Percentiles rank a stretch among this genome's conserved stretches.
phyloP scores from a whole-genome alignment of 2,797 vertebrate species.

The Galaxias olidus region DNA sequence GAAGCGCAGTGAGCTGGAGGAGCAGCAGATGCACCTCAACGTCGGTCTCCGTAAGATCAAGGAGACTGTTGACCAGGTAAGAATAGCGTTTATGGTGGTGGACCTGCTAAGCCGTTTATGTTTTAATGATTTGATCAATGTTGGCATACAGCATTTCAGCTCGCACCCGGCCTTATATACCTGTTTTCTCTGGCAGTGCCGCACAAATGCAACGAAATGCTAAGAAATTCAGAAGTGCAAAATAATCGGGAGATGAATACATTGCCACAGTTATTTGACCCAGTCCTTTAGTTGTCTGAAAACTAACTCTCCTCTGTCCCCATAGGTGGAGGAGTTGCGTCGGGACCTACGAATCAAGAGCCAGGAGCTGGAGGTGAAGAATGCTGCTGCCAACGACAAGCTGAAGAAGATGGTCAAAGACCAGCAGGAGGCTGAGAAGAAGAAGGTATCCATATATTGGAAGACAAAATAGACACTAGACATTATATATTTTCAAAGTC shows the following conservation, averaged over 20 bases:
- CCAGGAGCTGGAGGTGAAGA: constrained; percentile 97
- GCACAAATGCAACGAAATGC: too few species aligned
- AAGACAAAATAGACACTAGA: too few species aligned
- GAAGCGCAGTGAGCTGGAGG: constrained; percentile 96
- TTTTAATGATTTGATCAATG: too few species aligned
- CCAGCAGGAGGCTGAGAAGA: constrained; percentile 98
- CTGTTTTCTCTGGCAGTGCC: too few species aligned
- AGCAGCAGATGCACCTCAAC: constrained; percentile 99
- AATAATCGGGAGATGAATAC: too few species aligned
- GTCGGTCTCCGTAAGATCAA: constrained; percentile 98
- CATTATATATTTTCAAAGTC: too few species aligned
- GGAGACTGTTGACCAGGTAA: constrained; percentile 97
- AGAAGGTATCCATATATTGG: too few species aligned
- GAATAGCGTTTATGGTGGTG: too few species aligned
- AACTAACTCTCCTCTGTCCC: neutral
- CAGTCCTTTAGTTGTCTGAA: neutral
- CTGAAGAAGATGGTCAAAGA: constrained; percentile 99
- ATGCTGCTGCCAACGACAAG: constrained; percentile 97
- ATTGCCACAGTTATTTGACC: neutral
- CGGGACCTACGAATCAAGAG: constrained; percentile 97
- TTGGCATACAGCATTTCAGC: too few species aligned
- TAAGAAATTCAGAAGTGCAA: too few species aligned
- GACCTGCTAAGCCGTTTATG: too few species aligned
- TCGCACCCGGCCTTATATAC: too few species aligned
- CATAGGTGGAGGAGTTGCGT: constrained; percentile 94